These are phyloP conservation scores for Zaprionus lachaisei DNA, from an alignment of 1,140 invertebrate species.

Conservation along the genomic window DNA sequence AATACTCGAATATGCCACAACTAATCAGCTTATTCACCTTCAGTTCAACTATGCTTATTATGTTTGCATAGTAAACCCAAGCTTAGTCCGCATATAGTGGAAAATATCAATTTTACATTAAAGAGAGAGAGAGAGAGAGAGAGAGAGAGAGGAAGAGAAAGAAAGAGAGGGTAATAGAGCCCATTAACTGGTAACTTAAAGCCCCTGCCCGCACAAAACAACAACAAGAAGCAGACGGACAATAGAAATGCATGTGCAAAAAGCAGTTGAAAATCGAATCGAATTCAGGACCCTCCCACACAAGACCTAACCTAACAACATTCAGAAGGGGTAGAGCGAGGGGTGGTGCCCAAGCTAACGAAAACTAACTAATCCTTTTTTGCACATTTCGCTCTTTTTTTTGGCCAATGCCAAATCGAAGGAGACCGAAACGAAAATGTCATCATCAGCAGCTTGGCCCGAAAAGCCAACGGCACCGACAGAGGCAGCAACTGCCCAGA, in stretches of 20 bases:
- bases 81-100: not conserved
- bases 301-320: conserved; percentile 53
- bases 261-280: conserved; percentile 66
- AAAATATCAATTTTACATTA: conserved; percentile 1
- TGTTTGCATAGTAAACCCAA: not conserved
- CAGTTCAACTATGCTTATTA: not conserved
- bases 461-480: conserved; percentile 35
- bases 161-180: not conserved
- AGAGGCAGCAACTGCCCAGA: conserved; percentile 32
- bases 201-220: conserved; percentile 4
- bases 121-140: not conserved
- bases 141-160: not conserved
- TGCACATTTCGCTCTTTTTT: conserved; percentile 50
- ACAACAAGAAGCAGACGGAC: conserved; percentile 26
- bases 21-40: not conserved
- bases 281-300: conserved; percentile 21
- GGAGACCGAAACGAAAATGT: conserved; percentile 77
- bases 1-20: not conserved
- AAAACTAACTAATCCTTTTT: conserved; percentile 82
- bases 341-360: conserved; percentile 25
- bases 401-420: conserved; percentile 65
- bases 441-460: conserved; percentile 76
- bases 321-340: conserved; percentile 35
- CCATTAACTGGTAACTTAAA: conserved; percentile 7
- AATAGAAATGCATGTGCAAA: conserved; percentile 44